Evolutionary conservation across 2,113 vertebrate genomes (phyloP), one percentile per base, ranked within the genome.

Genomic region (Phaetusa simplex): DNA sequence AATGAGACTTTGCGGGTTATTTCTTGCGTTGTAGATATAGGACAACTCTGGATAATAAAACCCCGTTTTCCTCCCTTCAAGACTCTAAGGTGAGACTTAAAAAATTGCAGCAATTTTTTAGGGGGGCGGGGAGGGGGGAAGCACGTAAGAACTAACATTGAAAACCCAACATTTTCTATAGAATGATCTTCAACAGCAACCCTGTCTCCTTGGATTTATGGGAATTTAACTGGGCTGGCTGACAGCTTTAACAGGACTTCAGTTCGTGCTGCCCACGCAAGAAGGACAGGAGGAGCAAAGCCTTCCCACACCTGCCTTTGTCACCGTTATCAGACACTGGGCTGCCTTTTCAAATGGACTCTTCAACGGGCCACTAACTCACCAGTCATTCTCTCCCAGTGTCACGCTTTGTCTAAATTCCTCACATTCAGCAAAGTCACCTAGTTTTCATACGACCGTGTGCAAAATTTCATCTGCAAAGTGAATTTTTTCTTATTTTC

Each of bases 291-390:
- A 23, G 13, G 5, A 76, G 29, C 2, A 21, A 82, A 56, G 36
- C 22, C 59, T 38, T 58, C 11, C 43, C 42, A n/a, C 0, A 1
- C 9, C 23, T 1, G 1, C 4, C 2, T 56, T 24, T 24, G 15
- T 45, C 49, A 24, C 49, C 3, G 0, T 24, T 42, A n/a, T 2
- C 15, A 18, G 61, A 34, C 24, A 11, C 9, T 5, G 16, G 16
- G 34, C 21, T 59, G 45, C 26, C n/a, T 58, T 58, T 82, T 32
- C 50, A 42, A 52, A 59, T 5, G 43, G 4, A 8, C 14, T 22
- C n/a, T 42, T 49, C 1, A 0, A 52, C 3, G 15, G 34, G 62
- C 38, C 49, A 20, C 42, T 50, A 43, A 43, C 65, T 34, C 43
- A 38, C 27, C 65, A 38, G 42, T 34, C 12, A 5, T 17, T 34